Base-by-base conservation (phyloP, 2,113 vertebrate species). In the Haemorhous mexicanus region DNA sequence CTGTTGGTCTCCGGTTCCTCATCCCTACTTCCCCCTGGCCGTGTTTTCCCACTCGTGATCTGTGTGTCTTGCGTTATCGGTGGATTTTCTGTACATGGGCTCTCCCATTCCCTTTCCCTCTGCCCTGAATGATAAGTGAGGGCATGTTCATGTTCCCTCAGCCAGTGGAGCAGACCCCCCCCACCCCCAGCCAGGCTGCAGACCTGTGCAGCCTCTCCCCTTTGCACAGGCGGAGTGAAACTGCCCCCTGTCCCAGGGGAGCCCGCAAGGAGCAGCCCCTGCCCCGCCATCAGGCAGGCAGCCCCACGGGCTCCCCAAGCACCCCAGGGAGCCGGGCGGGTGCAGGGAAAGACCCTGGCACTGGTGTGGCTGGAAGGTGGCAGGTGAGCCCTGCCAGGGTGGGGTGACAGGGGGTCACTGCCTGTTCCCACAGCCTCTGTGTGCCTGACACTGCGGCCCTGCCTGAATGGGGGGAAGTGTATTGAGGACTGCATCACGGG, bases 401-500 rank as follows among this genome's bases (percentile, higher is more conserved):
- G 1, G 1, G 1, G 35, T 90, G 83, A 94, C 3, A 2, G 11
- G 39, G 47, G 55, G 47, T 47, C 84, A 79, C 78, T 3, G 4
- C 68, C 66, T 96, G 67, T 97, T 87, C 69, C 93, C 61, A n/a
- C 98, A 99, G 99, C 98, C 16, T 99, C 98, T 1, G 99, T 99
- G 87, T 99, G 99, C 94, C 98, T 98, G 74, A 98, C 98, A 7
- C 97, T 99, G 96, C 98, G 98, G 27, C 99, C 99, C 2, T 99
- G 99, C 96, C 97, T 98, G 92, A 99, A 99, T 1, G 98, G 98
- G 23, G 99, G 99, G 53, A 98, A 98, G 91, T 99, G 99, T 96
- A 99, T 99, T 0, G 99, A 99, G 15, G 99, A 99, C 98, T 99
- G 99, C n/a, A 98, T 99, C 90, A 99, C 98, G 0, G 99, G 99